Base-by-base conservation (phyloP, 2,113 vertebrate genomes). In the Nycticebus coucang region DNA sequence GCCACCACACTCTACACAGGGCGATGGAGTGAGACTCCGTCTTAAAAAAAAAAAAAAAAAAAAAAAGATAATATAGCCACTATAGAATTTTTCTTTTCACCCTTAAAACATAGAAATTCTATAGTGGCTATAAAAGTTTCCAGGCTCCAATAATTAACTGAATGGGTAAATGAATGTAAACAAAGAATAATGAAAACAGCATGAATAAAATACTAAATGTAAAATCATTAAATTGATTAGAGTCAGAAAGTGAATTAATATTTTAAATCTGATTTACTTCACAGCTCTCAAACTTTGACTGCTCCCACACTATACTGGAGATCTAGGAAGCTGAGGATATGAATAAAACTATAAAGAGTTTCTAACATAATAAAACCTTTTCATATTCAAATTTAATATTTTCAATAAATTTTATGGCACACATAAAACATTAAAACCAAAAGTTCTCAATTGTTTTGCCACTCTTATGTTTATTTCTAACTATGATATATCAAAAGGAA, bases 401-500 rank as follows among this genome's bases (percentile, higher is more conserved):
- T 91, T 87, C 15, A 78, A 4, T 87, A 13, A 82, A n/a, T 78
- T 50, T 72, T 50, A 69, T 57, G 33, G 66, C 41, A 94, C 19
- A 78, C 91, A 64, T 55, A 71, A 64, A 53, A 82, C 21, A 28
- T 35, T 68, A 75, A 94, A 55, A 26, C 18, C 7, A 26, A 26
- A 14, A 66, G 17, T 72, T 68, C 13, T 87, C 35, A 75, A 60
- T 91, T n/a, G 15, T 92, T 91, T 92, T 57, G 12, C 1, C 88
- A 62, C 2, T 33, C 17, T 71, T 71, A 86, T 35, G 41, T 74
- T 50, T 95, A 59, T 57, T 89, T 57, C 12, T 55, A 82, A 55
- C n/a, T 97, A 33, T 92, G n/a, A 92, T 75, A 21, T 5, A 41
- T 77, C 64, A 45, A 89, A 60, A 33, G 55, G 57, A 85, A 87